phyloP scores from a whole-genome alignment of 2,888 invertebrate genomes.

The Eudemis profundana region DNA sequence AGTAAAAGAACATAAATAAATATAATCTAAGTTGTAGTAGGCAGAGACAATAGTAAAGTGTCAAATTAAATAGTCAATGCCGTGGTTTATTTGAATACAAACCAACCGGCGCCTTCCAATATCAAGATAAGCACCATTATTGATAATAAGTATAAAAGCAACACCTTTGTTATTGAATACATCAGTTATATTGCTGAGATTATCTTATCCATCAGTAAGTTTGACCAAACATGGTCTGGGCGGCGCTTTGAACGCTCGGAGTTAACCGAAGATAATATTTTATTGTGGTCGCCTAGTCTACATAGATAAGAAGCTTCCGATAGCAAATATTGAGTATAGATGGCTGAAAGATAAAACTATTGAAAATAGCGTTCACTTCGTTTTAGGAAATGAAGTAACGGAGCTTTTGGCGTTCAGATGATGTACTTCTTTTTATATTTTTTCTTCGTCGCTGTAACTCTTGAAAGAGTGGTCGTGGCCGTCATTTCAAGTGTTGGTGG shows the following conservation, averaged over 20 bases:
- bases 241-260: slow-evolving; percentile 37
- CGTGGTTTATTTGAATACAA: slow-evolving; percentile 10
- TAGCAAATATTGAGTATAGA: slow-evolving; percentile 37
- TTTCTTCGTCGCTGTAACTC: too few species aligned
- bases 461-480: too few species aligned
- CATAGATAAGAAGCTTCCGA: slow-evolving; percentile 47
- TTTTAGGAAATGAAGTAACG: neutral
- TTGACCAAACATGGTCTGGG: slow-evolving; percentile 37
- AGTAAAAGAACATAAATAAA: neutral
- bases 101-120: slow-evolving; percentile 16
- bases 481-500: too few species aligned
- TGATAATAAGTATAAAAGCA: slow-evolving; percentile 23
- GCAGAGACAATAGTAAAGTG: neutral
- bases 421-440: too few species aligned
- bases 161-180: slow-evolving; percentile 41
- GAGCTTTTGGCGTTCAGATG: too few species aligned
- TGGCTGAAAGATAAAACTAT: neutral
- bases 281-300: slow-evolving; percentile 44
- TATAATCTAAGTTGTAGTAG: neutral
- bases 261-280: slow-evolving; percentile 38
- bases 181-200: slow-evolving; percentile 33
- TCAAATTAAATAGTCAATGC: neutral
- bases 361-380: neutral
- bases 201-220: slow-evolving; percentile 42
- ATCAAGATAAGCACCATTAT: slow-evolving; percentile 19